phyloP scores from a whole-genome alignment of 1,140 invertebrate species.

The Drosophila azteca region DNA sequence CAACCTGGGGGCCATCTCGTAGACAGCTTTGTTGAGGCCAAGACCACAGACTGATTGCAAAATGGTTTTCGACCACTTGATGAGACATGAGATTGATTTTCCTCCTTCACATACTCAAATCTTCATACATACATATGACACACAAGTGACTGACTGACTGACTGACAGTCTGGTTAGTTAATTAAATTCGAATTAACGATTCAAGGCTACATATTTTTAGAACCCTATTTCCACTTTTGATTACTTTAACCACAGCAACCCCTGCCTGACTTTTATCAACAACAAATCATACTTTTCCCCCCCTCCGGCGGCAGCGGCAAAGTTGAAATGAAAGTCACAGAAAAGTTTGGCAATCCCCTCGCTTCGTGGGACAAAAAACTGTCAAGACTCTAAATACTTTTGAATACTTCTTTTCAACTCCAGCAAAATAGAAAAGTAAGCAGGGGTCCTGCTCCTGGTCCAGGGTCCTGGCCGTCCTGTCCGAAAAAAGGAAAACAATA shows the following conservation, averaged over 20 bases:
- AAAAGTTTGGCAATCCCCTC: constrained; percentile 45
- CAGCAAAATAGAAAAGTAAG: constrained; percentile 28
- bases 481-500: constrained; percentile 63
- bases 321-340: constrained; percentile 75
- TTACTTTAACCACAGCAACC: too few species aligned
- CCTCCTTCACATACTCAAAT: not conserved
- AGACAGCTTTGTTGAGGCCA: constrained; percentile 54
- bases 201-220: not conserved
- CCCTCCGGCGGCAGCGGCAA: constrained; percentile 1
- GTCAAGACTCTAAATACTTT: constrained; percentile 75
- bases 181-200: constrained; percentile 14
- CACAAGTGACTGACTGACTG: constrained; percentile 8
- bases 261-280: not conserved
- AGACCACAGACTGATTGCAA: constrained; percentile 46
- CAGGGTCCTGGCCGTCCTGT: too few species aligned
- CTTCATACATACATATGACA: constrained; percentile 33
- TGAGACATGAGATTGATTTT: constrained; percentile 40
- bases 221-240: not conserved
- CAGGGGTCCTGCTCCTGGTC: not conserved
- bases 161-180: constrained; percentile 22
- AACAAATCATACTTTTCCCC: not conserved
- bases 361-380: constrained; percentile 41
- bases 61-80: constrained; percentile 41
- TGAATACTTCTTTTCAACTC: constrained; percentile 53
- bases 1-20: constrained; percentile 23